Percentiles rank a stretch among this genome's conserved stretches.
Evolutionary conservation across 2,888 invertebrate species (phyloP).

Genomic region (Tetranychus piercei): DNA sequence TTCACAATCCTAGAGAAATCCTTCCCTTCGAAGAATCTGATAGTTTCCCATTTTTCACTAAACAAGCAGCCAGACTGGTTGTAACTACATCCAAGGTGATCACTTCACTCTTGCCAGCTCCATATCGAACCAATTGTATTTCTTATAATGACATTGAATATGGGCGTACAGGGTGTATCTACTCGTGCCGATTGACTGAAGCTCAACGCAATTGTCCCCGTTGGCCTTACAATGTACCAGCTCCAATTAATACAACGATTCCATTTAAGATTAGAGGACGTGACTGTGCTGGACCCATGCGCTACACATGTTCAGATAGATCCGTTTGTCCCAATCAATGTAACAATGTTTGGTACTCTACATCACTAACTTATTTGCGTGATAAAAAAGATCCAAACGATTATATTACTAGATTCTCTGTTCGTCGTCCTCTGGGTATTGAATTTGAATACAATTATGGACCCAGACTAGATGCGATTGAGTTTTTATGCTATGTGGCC

Average conservation of each 20-base stretch:
- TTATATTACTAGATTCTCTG: not conserved
- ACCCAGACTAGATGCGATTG: slow-evolving; percentile 1
- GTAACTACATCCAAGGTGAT: not conserved
- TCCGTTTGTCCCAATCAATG: not conserved
- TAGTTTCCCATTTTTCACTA: not conserved
- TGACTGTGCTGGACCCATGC: not conserved
- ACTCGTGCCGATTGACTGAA: not conserved
- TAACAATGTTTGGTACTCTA: not conserved
- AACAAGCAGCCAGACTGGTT: not conserved
- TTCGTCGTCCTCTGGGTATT: not conserved
- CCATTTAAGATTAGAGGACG: not conserved
- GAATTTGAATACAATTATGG: not conserved
- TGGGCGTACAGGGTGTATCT: not conserved
- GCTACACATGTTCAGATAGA: not conserved
- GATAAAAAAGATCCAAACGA: not conserved
- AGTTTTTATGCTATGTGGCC: slow-evolving; percentile 6
- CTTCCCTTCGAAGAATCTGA: not conserved
- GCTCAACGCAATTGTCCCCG: not conserved
- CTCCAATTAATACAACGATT: not conserved
- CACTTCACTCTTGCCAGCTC: not conserved
- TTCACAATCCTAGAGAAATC: not conserved
- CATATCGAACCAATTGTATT: slow-evolving; percentile 4
- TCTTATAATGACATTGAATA: not conserved
- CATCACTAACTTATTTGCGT: not conserved
- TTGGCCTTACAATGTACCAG: slow-evolving; percentile 5